Percentiles rank a stretch among this genome's conserved stretches.
These are phyloP conservation scores for Mongoloraphidia duomilia DNA, from an alignment of 2,888 invertebrate species.

Conservation along the genomic window DNA sequence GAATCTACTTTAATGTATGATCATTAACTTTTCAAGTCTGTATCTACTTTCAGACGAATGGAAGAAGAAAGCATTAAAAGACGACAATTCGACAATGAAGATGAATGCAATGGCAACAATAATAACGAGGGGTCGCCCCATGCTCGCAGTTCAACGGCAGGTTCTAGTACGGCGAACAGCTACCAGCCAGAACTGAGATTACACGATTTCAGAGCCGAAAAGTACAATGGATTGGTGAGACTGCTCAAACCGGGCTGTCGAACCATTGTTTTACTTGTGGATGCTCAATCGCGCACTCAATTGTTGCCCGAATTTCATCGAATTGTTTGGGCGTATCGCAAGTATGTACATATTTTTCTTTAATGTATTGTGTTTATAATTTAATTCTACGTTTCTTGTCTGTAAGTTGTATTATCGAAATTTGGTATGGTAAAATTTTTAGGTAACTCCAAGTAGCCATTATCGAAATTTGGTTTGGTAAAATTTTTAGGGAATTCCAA, in stretches of 20 bases:
- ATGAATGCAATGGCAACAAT: slow-evolving; percentile 25
- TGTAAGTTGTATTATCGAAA: neutral
- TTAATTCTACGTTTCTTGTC: slow-evolving; percentile 2
- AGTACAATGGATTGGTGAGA: slow-evolving; percentile 87
- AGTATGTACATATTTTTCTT: slow-evolving; percentile 39
- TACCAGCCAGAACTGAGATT: slow-evolving; percentile 57
- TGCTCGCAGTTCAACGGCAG: slow-evolving; percentile 9
- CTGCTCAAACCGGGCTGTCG: slow-evolving; percentile 89
- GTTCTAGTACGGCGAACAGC: slow-evolving; percentile 12
- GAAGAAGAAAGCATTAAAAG: slow-evolving; percentile 44
- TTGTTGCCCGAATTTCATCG: slow-evolving; percentile 84
- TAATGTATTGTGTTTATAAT: neutral
- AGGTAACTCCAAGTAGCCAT: neutral
- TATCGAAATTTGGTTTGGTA: neutral
- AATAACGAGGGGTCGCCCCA: slow-evolving; percentile 18
- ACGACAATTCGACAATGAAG: slow-evolving; percentile 31
- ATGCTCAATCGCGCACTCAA: slow-evolving; percentile 72
- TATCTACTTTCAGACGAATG: slow-evolving; percentile 30
- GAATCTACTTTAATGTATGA: too few species aligned
- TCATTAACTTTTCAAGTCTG: too few species aligned
- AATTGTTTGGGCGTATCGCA: slow-evolving; percentile 90
- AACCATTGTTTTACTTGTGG: slow-evolving; percentile 81
- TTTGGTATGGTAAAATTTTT: neutral
- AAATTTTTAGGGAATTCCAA: too few species aligned
- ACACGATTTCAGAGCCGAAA: slow-evolving; percentile 87